phyloP scores from a whole-genome alignment of 2,113 vertebrate genomes.

The Carassius auratus region DNA sequence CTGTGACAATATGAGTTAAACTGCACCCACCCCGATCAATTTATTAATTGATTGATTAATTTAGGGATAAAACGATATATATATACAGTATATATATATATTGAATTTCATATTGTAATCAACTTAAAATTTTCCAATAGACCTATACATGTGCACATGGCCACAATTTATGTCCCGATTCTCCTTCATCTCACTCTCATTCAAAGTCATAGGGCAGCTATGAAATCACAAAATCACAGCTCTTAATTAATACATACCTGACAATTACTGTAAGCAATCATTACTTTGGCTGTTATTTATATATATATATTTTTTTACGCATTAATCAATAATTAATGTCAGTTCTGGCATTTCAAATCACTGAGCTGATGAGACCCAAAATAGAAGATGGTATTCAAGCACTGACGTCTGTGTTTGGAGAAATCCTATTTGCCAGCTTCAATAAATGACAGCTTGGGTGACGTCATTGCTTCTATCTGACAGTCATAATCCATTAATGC shows the following conservation, averaged over 20 bases:
- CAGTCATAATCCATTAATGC: constrained; percentile 38
- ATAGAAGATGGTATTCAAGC: neutral
- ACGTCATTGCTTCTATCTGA: neutral
- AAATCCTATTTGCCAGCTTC: neutral
- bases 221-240: neutral
- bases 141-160: too few species aligned
- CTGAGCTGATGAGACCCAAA: neutral
- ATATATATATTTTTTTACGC: neutral
- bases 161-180: neutral
- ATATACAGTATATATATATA: too few species aligned
- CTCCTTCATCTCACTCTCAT: neutral
- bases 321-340: constrained; percentile 35
- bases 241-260: constrained; percentile 25
- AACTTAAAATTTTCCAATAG: too few species aligned
- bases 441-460: neutral
- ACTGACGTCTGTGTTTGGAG: neutral
- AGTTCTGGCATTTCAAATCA: constrained; percentile 6
- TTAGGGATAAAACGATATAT: too few species aligned
- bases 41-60: neutral
- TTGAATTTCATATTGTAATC: too few species aligned
- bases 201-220: neutral
- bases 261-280: neutral
- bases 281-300: constrained; percentile 16
- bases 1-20: neutral
- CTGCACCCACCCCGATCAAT: neutral